Base-by-base conservation (phyloP, 2,797 vertebrate genomes). In the Adrianichthys oophorus region DNA sequence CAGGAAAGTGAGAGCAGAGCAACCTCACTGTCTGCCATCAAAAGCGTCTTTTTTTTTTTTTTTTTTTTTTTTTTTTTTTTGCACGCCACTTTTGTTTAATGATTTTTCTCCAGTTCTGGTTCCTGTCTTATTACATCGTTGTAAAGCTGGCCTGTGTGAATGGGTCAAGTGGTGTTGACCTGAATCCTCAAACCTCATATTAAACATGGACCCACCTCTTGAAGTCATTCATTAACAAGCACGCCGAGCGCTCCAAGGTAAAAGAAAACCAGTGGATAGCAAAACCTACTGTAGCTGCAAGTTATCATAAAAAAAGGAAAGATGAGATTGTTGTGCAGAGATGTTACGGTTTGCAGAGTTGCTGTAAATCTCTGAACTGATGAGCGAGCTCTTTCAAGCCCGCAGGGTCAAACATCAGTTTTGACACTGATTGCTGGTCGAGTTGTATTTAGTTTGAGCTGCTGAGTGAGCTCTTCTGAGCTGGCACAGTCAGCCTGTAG, bases 131-230 rank as follows among this genome's bases (percentile, higher is more conserved):
- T 85, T 85, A 77, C 37, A 1, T 19, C 15, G 6, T 62, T 55
- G 40, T 59, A 77, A 68, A 69, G 52, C 40, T 16, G 4, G 37
- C 50, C 46, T 54, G 55, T 21, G 65, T 24, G 1, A 12, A 1
- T 17, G 59, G 83, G 83, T 86, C 83, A 83, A 79, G 79, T 77
- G 76, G 52, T 65, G 72, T 63, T 71, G 78, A 84, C 84, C 76
- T 78, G 76, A 84, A 74, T 83, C 74, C 82, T 61, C 70, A 78
- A 76, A 61, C 73, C 46, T 61, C 56, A 17, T 51, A 37, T 62
- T 66, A 77, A 75, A 71, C 74, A 15, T 52, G 45, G 58, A 65
- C 59, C 23, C 37, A 18, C 50, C 61, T 63, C 56, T 65, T 70
- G 53, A 48, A 75, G 61, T 63, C 60, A 47, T 67, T 79, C 59